Percentiles rank a stretch among this genome's conserved stretches.
Evolutionary conservation across 2,888 invertebrate species (phyloP).

Genomic region (Zootermopsis nevadensis): DNA sequence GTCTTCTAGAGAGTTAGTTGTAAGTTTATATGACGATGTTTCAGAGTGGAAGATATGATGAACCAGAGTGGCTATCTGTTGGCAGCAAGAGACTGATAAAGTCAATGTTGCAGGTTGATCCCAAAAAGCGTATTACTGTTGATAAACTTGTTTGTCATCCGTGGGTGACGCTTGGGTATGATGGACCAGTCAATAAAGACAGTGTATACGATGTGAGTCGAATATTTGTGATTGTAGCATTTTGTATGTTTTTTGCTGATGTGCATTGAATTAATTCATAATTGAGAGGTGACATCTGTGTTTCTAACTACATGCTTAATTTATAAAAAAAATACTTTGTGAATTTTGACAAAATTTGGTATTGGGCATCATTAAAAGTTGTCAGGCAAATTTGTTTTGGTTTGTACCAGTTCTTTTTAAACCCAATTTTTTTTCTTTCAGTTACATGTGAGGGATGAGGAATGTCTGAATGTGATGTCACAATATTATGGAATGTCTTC

Average conservation of each 20-base stretch:
- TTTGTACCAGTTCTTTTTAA: too few relatives aligned
- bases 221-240: too few relatives aligned
- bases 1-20: not conserved
- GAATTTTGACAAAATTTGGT: too few relatives aligned
- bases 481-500: constrained; percentile 58
- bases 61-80: constrained; percentile 74
- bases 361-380: too few relatives aligned
- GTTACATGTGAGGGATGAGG: constrained; percentile 60
- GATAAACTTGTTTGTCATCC: constrained; percentile 73
- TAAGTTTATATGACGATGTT: constrained; percentile 6
- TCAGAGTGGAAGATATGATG: constrained; percentile 76
- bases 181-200: constrained; percentile 60
- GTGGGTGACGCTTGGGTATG: constrained; percentile 66
- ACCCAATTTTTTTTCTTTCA: constrained; percentile 50
- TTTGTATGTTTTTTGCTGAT: too few relatives aligned
- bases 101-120: constrained; percentile 77
- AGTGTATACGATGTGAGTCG: constrained; percentile 60
- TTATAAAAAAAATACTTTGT: too few relatives aligned
- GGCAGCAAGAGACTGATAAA: constrained; percentile 71
- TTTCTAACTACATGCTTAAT: too few relatives aligned
- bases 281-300: too few relatives aligned
- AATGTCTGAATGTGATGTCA: constrained; percentile 60
- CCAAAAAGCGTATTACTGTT: constrained; percentile 75
- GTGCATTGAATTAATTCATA: too few relatives aligned
- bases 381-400: too few relatives aligned